These are phyloP conservation scores for Chrysodeixis includens DNA, from an alignment of 2,888 invertebrate genomes.

Conservation along the genomic window DNA sequence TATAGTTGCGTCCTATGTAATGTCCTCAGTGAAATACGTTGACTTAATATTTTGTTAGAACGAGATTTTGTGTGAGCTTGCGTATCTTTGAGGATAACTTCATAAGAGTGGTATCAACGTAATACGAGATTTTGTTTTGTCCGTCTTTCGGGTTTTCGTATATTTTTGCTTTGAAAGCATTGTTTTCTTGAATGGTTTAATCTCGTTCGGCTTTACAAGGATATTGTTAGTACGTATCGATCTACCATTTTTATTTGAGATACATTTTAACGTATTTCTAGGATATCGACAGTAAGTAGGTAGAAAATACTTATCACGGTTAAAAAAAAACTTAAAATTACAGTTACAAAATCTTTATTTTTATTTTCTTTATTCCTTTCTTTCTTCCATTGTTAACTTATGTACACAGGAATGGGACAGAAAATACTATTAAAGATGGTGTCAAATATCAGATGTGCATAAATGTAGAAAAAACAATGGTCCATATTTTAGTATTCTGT, in stretches of 20 bases:
- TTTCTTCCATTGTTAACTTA: too few relatives aligned
- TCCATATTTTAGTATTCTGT: too few relatives aligned
- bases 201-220: not conserved
- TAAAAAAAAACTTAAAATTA: too few relatives aligned
- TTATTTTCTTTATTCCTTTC: too few relatives aligned
- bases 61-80: conserved; percentile 32
- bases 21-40: conserved; percentile 33
- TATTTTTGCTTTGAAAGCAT: not conserved
- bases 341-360: too few relatives aligned
- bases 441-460: too few relatives aligned
- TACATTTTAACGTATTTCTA: not conserved
- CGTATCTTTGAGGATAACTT: conserved; percentile 26
- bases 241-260: not conserved
- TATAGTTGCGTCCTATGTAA: conserved; percentile 36
- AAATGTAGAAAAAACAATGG: too few relatives aligned
- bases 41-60: conserved; percentile 35
- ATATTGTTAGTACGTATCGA: not conserved
- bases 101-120: conserved; percentile 16
- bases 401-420: too few relatives aligned
- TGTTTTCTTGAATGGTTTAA: not conserved
- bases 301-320: too few relatives aligned
- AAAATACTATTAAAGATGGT: too few relatives aligned
- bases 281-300: too few relatives aligned
- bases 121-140: conserved; percentile 32
- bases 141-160: conserved; percentile 10